phyloP scores from a whole-genome alignment of 2,888 invertebrate species.

The Tenodera sinensis region DNA sequence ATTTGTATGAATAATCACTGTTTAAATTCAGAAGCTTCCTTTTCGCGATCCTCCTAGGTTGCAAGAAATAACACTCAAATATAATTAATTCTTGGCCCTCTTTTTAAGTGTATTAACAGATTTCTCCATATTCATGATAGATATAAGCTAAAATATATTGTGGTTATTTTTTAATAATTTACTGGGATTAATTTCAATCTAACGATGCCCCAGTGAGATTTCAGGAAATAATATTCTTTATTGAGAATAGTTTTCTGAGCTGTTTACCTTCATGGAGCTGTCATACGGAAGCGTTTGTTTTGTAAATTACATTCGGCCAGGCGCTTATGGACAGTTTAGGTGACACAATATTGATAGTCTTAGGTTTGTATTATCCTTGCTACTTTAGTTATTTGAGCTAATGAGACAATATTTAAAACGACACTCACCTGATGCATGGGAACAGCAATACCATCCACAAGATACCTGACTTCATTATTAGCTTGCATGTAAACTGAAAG shows the following conservation, averaged over 20 bases:
- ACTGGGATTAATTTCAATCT: no score
- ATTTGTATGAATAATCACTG: no score
- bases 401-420: background rate
- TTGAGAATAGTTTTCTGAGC: background rate
- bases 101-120: no score
- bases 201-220: no score
- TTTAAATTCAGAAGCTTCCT: no score
- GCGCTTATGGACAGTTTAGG: background rate
- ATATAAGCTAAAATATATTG: no score
- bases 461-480: constrained; percentile 64
- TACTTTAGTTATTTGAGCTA: background rate
- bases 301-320: background rate
- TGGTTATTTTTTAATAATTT: no score
- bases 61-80: no score
- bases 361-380: background rate
- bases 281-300: background rate
- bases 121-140: no score
- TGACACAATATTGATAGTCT: background rate
- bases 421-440: constrained; percentile 51
- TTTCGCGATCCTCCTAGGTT: no score
- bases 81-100: no score
- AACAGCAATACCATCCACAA: constrained; percentile 59
- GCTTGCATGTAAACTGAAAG: constrained; percentile 67
- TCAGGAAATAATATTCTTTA: background rate
- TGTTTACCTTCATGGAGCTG: background rate